Conservation (phyloP, 2,797 vertebrate species). For the Danio tinwini region DNA sequence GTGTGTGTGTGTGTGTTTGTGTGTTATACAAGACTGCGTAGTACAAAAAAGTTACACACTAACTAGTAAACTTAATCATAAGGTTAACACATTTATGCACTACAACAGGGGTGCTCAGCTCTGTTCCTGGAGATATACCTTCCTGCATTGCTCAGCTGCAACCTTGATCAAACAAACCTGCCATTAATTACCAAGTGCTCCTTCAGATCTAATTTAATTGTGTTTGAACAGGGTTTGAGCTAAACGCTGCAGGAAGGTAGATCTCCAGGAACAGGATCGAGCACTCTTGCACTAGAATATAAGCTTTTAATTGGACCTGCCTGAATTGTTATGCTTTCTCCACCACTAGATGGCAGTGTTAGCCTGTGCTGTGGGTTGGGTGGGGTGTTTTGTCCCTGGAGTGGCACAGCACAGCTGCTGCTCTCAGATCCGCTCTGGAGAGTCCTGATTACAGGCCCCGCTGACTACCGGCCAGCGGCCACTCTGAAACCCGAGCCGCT, state of each 20-base stretch:
- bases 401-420: slow-evolving; percentile 64
- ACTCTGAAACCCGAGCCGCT: slow-evolving; percentile 66
- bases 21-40: background rate
- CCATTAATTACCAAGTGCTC: too few relatives aligned
- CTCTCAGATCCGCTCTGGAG: slow-evolving; percentile 59
- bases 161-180: too few relatives aligned
- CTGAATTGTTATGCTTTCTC: background rate
- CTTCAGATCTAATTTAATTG: too few relatives aligned
- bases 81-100: background rate
- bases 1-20: too few relatives aligned
- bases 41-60: background rate
- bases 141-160: too few relatives aligned
- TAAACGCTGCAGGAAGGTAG: too few relatives aligned
- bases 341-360: slow-evolving; percentile 76
- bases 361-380: slow-evolving; percentile 43
- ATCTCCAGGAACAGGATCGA: too few relatives aligned
- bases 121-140: too few relatives aligned
- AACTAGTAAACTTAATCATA: background rate
- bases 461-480: slow-evolving; percentile 68
- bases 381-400: slow-evolving; percentile 27
- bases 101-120: too few relatives aligned
- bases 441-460: slow-evolving; percentile 68
- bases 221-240: too few relatives aligned
- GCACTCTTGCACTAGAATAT: background rate
- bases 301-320: background rate